phyloP scores from a whole-genome alignment of 2,888 invertebrate genomes.

The Shargacucullia verbasci region DNA sequence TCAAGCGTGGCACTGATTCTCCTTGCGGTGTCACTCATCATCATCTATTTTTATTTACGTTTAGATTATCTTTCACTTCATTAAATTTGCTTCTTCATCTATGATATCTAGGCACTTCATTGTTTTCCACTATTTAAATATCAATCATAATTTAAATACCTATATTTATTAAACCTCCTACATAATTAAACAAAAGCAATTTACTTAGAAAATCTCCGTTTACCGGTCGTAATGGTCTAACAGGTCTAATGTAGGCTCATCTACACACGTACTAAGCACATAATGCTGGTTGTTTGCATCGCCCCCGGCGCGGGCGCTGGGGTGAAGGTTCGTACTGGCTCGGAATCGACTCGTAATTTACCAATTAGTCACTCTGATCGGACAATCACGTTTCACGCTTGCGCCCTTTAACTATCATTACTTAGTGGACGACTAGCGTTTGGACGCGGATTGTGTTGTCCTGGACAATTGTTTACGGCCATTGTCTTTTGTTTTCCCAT shows the following conservation, averaged over 20 bases:
- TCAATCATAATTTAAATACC: neutral
- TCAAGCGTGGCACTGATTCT: conserved; percentile 33
- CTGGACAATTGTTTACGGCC: neutral
- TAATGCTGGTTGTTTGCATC: conserved; percentile 40
- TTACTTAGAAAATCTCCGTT: conserved; percentile 10
- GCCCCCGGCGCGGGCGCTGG: conserved; percentile 28
- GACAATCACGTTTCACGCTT: conserved; percentile 67
- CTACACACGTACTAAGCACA: conserved; percentile 44
- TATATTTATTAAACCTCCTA: too few relatives aligned
- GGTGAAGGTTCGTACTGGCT: conserved; percentile 43
- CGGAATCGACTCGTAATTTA: conserved; percentile 61
- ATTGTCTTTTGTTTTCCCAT: too few relatives aligned
- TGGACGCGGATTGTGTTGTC: conserved; percentile 15
- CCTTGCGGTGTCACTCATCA: conserved; percentile 42
- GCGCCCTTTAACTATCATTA: conserved; percentile 59
- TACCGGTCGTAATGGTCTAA: conserved; percentile 27
- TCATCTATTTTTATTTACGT: conserved; percentile 27
- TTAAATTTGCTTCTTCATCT: neutral
- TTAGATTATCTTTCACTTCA: neutral
- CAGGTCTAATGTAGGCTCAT: conserved; percentile 24
- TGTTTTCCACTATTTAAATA: too few relatives aligned
- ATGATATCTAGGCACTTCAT: too few relatives aligned
- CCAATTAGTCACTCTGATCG: conserved; percentile 73
- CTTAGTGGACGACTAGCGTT: conserved; percentile 28
- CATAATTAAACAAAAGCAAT: conserved; percentile 9